Evolutionary conservation across 30 jellyfish, hydroid and myxozoan genomes (phyloP).

Genomic region (Aurelia coerulea): DNA sequence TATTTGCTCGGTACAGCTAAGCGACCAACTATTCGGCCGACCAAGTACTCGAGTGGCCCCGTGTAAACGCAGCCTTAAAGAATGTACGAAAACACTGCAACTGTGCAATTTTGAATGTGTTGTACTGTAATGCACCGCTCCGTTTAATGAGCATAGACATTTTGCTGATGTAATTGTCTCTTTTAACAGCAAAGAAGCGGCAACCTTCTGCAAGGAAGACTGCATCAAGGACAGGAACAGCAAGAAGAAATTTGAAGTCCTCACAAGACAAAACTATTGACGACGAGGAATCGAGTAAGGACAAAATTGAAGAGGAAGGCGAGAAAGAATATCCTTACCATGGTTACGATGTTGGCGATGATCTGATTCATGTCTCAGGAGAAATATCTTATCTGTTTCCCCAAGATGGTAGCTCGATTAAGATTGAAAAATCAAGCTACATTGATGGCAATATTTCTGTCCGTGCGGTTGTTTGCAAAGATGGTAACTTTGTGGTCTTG

Average conservation of each 20-base stretch:
- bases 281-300: conserved; percentile 7
- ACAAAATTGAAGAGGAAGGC: conserved; percentile 40
- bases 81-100: too few species aligned
- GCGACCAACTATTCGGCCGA: too few species aligned
- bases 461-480: conserved; percentile 43
- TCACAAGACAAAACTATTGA: conserved; percentile 31
- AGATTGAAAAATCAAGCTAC: conserved; percentile 49
- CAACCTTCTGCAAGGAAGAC: conserved; percentile 57
- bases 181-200: conserved; percentile 42
- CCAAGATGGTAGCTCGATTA: conserved; percentile 55
- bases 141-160: too few species aligned
- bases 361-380: conserved; percentile 65
- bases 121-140: too few species aligned
- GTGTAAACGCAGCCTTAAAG: too few species aligned
- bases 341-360: conserved; percentile 94
- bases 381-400: conserved; percentile 70
- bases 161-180: background rate
- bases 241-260: conserved; percentile 37
- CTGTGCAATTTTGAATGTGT: too few species aligned
- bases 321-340: conserved; percentile 58
- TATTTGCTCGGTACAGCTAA: too few species aligned
- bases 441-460: conserved; percentile 55
- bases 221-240: conserved; percentile 71
- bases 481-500: conserved; percentile 29
- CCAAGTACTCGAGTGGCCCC: too few species aligned